Percentiles rank a stretch among this genome's conserved stretches.
phyloP scores from a whole-genome alignment of 2,797 vertebrate species.

The Bucorvus abyssinicus region DNA sequence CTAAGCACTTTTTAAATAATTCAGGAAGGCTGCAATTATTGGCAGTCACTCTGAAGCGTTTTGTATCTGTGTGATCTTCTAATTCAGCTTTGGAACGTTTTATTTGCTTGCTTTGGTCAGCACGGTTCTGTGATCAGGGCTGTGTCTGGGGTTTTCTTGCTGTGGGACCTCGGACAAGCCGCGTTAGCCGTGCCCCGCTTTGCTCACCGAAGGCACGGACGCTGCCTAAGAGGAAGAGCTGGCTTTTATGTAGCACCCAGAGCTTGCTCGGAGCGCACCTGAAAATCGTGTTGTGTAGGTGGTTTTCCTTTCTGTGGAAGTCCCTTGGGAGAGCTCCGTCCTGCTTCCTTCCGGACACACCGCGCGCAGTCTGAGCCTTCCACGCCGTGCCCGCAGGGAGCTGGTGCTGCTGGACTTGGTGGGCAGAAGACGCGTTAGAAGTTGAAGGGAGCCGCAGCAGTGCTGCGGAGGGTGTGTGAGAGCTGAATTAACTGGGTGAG shows the following conservation, averaged over 20 bases:
- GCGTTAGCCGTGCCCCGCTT: background rate
- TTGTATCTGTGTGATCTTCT: background rate
- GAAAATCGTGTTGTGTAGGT: background rate
- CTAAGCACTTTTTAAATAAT: background rate
- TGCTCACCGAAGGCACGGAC: fast-evolving
- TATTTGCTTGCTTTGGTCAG: background rate
- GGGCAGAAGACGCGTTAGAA: background rate
- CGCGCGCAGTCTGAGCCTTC: background rate
- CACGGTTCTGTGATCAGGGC: background rate
- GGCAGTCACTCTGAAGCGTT: background rate
- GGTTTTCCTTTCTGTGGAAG: background rate
- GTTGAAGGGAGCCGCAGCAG: background rate
- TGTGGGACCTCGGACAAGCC: fast-evolving
- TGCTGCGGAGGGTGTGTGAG: background rate
- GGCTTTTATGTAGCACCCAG: background rate
- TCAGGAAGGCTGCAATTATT: background rate
- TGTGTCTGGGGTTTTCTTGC: background rate
- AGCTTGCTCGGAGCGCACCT: fast-evolving
- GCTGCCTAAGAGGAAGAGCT: background rate
- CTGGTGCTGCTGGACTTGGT: background rate
- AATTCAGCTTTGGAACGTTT: background rate
- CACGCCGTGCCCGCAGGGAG: fast-evolving
- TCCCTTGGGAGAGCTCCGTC: background rate
- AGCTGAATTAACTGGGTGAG: background rate
- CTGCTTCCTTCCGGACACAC: fast-evolving